Evolutionary conservation across 2,888 invertebrate genomes (phyloP).

Genomic region (Coleophora deauratella): DNA sequence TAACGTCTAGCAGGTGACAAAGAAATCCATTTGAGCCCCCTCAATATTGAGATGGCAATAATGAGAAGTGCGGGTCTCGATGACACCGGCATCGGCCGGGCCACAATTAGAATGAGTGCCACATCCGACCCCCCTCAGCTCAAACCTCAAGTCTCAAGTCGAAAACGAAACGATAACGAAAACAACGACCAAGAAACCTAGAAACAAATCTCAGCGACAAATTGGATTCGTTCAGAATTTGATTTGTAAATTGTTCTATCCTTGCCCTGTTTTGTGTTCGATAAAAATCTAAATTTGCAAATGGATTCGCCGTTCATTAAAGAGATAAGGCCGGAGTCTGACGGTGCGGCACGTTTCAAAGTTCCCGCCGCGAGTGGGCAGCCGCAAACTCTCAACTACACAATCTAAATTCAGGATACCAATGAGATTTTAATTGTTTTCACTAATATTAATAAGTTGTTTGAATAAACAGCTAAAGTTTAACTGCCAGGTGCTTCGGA

Average conservation of each 20-base stretch:
- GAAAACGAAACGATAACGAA: constrained; percentile 2
- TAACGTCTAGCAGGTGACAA: not conserved
- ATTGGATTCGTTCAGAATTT: constrained; percentile 1
- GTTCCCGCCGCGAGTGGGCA: too few relatives aligned
- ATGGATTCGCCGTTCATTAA: too few relatives aligned
- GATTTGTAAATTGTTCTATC: not conserved
- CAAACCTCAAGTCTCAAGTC: not conserved
- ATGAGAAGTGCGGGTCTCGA: constrained; percentile 23
- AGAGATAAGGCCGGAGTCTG: too few relatives aligned
- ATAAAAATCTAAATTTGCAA: too few relatives aligned
- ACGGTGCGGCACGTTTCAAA: too few relatives aligned
- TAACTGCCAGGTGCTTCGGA: too few relatives aligned
- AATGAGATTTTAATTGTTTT: too few relatives aligned
- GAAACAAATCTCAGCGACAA: not conserved
- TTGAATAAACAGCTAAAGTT: too few relatives aligned
- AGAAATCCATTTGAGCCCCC: constrained; percentile 7
- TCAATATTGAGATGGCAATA: constrained; percentile 19
- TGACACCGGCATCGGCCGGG: constrained; percentile 7
- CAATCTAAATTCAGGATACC: too few relatives aligned
- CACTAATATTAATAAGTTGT: too few relatives aligned
- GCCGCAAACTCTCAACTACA: too few relatives aligned
- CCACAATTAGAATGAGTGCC: constrained; percentile 40
- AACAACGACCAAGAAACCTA: not conserved
- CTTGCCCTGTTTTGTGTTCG: too few relatives aligned
- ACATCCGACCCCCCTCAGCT: constrained; percentile 8